Conservation (phyloP, 2,113 vertebrate genomes). For the Morone chrysops region DNA sequence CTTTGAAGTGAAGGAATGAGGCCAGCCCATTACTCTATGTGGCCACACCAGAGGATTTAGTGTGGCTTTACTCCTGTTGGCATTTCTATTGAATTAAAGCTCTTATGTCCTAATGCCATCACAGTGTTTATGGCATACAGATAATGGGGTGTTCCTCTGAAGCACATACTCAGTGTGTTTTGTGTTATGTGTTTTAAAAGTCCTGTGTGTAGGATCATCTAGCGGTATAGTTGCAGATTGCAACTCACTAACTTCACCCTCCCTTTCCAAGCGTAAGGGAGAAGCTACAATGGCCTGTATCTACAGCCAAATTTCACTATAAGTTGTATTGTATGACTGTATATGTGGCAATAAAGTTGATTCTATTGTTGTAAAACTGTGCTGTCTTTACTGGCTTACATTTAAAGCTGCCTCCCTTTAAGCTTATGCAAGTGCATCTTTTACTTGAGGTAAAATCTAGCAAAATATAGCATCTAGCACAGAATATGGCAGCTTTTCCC, state of each 20-base stretch:
- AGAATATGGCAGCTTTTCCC: no score
- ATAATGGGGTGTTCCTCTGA: conserved; percentile 12
- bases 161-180: not conserved
- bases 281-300: not conserved
- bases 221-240: no score
- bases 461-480: no score
- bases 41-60: conserved; percentile 53
- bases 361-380: not conserved
- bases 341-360: no score
- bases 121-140: conserved; percentile 15
- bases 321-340: no score
- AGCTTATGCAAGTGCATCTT: not conserved
- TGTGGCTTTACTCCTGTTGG: conserved; percentile 50
- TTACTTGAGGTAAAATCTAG: not conserved
- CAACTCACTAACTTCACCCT: no score
- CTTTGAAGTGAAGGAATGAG: conserved; percentile 78
- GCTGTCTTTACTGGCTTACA: not conserved
- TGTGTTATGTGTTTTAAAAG: conserved; percentile 6
- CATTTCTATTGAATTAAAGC: conserved; percentile 33
- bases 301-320: no score
- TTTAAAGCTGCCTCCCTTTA: not conserved
- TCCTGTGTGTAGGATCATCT: no score
- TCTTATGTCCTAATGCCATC: conserved; percentile 18
- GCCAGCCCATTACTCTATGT: conserved; percentile 44
- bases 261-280: no score